A percentile compares a stretch with the other conserved stretches of the same genome.
Evolutionary conservation across 2,797 vertebrate genomes (phyloP).

Genomic region (Scolopax bukidnonensis): DNA sequence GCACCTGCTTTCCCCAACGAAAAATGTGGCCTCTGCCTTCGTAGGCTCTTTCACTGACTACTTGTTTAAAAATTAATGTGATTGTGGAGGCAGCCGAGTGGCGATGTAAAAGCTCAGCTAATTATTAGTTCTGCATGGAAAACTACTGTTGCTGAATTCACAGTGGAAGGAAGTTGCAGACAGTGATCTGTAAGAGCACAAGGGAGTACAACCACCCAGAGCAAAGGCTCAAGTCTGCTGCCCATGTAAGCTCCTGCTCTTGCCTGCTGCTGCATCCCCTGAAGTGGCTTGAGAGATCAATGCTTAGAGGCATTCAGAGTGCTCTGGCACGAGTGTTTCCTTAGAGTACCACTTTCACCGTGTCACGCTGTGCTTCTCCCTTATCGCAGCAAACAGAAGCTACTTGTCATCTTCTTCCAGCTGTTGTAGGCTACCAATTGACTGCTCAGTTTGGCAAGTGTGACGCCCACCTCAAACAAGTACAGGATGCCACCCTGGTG

Average conservation of each 20-base stretch:
- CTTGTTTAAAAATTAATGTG: not conserved
- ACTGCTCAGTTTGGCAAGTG: fast-evolving
- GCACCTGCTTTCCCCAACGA: not conserved
- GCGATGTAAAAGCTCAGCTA: not conserved
- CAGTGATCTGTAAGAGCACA: not conserved
- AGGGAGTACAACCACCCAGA: not conserved
- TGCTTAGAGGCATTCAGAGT: fast-evolving
- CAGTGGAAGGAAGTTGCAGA: not conserved
- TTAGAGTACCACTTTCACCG: too few relatives aligned
- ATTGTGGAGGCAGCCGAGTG: not conserved
- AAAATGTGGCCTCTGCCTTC: not conserved
- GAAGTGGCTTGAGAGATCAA: fast-evolving
- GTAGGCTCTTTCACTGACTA: not conserved
- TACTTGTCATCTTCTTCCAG: not conserved
- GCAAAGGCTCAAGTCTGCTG: fast-evolving
- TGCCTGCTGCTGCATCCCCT: not conserved
- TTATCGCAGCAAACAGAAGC: not conserved
- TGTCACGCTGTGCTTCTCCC: not conserved
- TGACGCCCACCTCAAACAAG: fast-evolving
- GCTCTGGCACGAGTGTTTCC: not conserved
- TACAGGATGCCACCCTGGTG: not conserved
- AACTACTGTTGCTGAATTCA: not conserved
- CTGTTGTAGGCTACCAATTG: not conserved
- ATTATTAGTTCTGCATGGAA: not conserved
- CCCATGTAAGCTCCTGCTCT: not conserved